Conservation (phyloP, 2,113 vertebrate genomes). For the Antechinus stuartii region DNA sequence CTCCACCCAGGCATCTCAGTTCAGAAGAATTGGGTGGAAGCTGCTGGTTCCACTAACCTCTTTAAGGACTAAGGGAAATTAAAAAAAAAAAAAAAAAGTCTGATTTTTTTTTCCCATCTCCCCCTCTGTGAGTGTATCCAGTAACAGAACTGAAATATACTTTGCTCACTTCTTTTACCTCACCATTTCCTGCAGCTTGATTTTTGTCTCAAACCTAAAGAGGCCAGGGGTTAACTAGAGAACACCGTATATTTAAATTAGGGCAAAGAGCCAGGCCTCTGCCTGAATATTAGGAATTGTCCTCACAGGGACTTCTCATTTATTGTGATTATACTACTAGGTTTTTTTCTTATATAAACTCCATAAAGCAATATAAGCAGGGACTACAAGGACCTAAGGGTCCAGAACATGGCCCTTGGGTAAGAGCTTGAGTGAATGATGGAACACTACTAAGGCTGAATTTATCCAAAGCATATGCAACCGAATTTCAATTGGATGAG, state of each 20-base stretch:
- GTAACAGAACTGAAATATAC: background rate
- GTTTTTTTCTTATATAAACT: background rate
- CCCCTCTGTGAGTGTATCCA: background rate
- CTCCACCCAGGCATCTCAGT: background rate
- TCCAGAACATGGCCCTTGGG: background rate
- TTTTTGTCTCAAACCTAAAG: background rate
- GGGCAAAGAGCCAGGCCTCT: background rate
- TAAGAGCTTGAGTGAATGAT: background rate
- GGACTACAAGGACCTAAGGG: background rate
- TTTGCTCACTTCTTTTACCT: constrained; percentile 30
- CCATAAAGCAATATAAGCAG: background rate
- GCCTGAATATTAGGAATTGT: background rate
- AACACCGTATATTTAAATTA: background rate
- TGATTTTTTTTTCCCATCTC: background rate
- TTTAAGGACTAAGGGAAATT: background rate
- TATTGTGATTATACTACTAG: background rate
- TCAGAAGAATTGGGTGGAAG: background rate
- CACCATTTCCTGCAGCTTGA: background rate
- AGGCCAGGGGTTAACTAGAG: background rate
- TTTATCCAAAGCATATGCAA: background rate
- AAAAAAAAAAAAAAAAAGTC: background rate
- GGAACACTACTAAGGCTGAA: background rate
- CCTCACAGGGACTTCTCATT: background rate
- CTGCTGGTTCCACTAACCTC: background rate
- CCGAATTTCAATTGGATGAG: background rate